Conservation (phyloP, 2,888 invertebrate genomes). For the Platycnemis pennipes region DNA sequence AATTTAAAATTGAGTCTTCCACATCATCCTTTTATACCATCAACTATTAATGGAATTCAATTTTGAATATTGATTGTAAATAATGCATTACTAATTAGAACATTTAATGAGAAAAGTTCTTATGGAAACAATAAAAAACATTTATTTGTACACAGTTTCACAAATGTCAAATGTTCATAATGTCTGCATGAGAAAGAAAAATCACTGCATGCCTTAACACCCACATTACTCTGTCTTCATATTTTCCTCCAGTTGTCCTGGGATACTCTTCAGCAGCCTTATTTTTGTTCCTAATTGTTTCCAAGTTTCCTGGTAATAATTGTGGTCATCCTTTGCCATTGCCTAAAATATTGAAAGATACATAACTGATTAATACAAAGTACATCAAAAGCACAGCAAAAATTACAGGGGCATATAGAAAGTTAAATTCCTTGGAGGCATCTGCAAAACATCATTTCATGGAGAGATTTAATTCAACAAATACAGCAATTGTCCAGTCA, state of each 20-base stretch:
- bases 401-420: no score
- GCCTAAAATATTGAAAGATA: slow-evolving; percentile 80
- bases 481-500: no score
- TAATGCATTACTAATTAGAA: no score
- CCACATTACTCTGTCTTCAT: slow-evolving; percentile 75
- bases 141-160: neutral
- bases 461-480: no score
- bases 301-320: slow-evolving; percentile 95
- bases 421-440: no score
- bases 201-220: neutral
- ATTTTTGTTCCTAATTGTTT: slow-evolving; percentile 92
- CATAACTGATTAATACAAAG: slow-evolving; percentile 68
- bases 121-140: neutral
- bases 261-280: slow-evolving; percentile 90
- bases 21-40: no score
- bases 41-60: no score
- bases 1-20: no score
- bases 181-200: neutral
- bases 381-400: neutral
- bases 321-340: slow-evolving; percentile 93
- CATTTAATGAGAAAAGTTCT: neutral
- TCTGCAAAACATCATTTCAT: no score
- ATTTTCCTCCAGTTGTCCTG: slow-evolving; percentile 89
- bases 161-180: neutral
- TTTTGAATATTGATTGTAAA: no score